Percentiles rank a stretch among this genome's conserved stretches.
phyloP scores from a whole-genome alignment of 2,113 vertebrate species.

The Excalfactoria chinensis region DNA sequence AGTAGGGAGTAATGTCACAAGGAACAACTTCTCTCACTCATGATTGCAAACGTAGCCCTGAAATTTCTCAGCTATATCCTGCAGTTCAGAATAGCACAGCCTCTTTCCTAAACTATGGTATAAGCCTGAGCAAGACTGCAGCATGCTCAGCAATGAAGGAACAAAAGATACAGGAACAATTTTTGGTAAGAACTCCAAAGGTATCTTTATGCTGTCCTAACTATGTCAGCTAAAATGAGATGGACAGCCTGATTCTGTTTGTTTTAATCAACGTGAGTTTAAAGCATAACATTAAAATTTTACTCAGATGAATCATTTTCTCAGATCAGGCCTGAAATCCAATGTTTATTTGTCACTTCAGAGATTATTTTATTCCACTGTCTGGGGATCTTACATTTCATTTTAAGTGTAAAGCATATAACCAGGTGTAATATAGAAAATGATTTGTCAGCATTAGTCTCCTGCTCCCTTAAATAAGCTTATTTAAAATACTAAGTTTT shows the following conservation, averaged over 20 bases:
- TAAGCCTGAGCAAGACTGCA: not conserved
- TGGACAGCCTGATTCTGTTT: not conserved
- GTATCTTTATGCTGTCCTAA: not conserved
- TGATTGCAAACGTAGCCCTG: not conserved
- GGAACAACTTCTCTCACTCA: not conserved
- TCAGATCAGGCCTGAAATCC: not conserved
- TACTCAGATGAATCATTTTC: not conserved
- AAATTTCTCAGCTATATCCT: not conserved
- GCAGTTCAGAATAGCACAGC: not conserved
- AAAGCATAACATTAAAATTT: not conserved
- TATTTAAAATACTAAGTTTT: conserved; percentile 13
- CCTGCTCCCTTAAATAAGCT: not conserved
- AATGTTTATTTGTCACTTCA: not conserved
- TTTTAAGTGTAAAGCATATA: conserved; percentile 21
- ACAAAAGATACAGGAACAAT: not conserved
- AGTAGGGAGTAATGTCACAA: accelerated
- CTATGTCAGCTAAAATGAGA: not conserved
- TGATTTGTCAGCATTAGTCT: not conserved
- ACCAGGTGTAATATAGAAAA: conserved; percentile 13
- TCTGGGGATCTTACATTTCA: conserved; percentile 1
- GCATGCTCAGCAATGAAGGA: not conserved
- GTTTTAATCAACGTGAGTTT: not conserved
- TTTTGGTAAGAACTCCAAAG: not conserved
- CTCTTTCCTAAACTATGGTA: not conserved
- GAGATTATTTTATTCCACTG: not conserved